Conservation (phyloP, 2,888 invertebrate species). For the Sarcophaga subvicina region DNA sequence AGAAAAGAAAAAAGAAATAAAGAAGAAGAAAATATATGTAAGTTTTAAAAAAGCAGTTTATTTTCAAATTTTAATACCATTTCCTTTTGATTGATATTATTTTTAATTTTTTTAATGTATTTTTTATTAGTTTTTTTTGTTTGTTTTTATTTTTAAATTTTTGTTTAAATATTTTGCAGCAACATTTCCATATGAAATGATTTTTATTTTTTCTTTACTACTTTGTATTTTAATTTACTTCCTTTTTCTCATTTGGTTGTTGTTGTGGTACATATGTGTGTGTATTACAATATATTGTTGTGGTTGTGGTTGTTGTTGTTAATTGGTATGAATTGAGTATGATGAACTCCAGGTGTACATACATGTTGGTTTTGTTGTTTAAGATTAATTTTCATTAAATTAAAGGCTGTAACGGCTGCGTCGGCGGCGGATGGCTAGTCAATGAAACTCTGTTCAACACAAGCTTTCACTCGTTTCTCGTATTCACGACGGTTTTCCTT, state of each 20-base stretch:
- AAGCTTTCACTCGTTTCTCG: constrained; percentile 99
- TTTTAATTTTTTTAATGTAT: background rate
- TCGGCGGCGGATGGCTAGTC: constrained; percentile 85
- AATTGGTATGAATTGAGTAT: constrained; percentile 57
- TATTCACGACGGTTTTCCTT: constrained; percentile 99
- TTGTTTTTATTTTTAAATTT: background rate
- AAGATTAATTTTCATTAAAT: constrained; percentile 64
- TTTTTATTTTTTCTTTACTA: background rate
- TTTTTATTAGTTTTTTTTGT: background rate
- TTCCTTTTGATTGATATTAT: constrained; percentile 41
- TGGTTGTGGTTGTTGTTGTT: constrained; percentile 40
- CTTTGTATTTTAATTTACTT: background rate
- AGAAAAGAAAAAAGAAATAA: background rate
- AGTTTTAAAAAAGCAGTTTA: constrained; percentile 35
- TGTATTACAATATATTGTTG: constrained; percentile 5
- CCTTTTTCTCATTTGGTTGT: constrained; percentile 25
- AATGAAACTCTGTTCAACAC: constrained; percentile 99
- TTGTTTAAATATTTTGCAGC: background rate
- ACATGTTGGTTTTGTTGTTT: constrained; percentile 61
- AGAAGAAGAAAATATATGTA: constrained; percentile 17
- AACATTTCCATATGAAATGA: constrained; percentile 44
- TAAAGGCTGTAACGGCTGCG: constrained; percentile 67
- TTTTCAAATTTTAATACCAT: constrained; percentile 38
- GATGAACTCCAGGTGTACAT: constrained; percentile 64
- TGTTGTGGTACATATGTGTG: constrained; percentile 12